These are phyloP conservation scores for Adoxophyes honmai DNA, from an alignment of 1,140 invertebrate species.

Conservation along the genomic window DNA sequence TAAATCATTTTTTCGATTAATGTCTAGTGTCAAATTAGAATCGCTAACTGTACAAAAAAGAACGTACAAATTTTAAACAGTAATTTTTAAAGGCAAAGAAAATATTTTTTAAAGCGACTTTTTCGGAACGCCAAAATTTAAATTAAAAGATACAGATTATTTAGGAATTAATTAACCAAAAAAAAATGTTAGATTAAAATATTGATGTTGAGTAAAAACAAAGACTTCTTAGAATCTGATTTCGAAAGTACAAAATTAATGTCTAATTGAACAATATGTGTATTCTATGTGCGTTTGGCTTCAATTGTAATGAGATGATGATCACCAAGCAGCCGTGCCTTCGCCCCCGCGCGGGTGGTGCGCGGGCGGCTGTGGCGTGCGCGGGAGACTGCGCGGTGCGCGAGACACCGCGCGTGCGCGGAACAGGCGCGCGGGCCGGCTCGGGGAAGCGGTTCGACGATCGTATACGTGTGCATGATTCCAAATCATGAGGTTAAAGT, in stretches of 20 bases:
- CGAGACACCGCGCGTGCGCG: too few relatives aligned
- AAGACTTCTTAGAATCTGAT: conserved; percentile 73
- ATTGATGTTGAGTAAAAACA: conserved; percentile 66
- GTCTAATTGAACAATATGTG: conserved; percentile 63
- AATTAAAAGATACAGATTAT: conserved; percentile 72
- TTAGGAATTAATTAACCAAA: conserved; percentile 67
- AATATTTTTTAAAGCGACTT: conserved; percentile 74
- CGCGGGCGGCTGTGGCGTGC: conserved; percentile 4
- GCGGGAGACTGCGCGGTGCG: neutral
- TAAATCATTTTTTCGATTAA: conserved; percentile 65
- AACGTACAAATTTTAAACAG: conserved; percentile 76
- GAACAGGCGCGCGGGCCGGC: too few relatives aligned
- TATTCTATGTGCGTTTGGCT: conserved; percentile 73
- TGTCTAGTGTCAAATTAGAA: conserved; percentile 76
- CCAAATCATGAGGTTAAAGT: conserved; percentile 61
- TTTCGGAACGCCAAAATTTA: conserved; percentile 74
- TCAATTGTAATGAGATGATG: conserved; percentile 42
- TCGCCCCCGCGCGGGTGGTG: conserved; percentile 65
- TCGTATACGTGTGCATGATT: conserved; percentile 71
- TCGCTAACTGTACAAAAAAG: conserved; percentile 73
- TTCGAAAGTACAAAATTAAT: conserved; percentile 73
- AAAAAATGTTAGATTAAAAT: conserved; percentile 55
- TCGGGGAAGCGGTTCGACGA: conserved; percentile 59
- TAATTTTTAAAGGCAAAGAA: conserved; percentile 64
- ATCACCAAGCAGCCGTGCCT: conserved; percentile 72